Evolutionary conservation across 2,888 invertebrate species (phyloP).

Genomic region (Synanthedon tipuliformis): DNA sequence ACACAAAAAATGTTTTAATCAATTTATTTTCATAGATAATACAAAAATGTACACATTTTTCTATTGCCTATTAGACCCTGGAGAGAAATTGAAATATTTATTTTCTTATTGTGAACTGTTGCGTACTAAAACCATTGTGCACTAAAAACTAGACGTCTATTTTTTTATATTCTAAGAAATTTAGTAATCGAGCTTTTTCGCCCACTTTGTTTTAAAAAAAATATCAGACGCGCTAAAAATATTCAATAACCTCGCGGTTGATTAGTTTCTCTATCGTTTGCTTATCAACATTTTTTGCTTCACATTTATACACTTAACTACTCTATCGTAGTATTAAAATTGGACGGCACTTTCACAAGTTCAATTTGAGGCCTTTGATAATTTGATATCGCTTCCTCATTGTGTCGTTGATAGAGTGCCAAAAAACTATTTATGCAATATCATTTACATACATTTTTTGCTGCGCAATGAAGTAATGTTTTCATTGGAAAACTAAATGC

Average conservation of each 20-base stretch:
- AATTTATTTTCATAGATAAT: too few species aligned
- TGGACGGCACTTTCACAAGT: background rate
- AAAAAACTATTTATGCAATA: conserved; percentile 5
- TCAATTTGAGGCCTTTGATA: background rate
- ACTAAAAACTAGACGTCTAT: background rate
- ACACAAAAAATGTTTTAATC: too few species aligned
- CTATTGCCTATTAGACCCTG: too few species aligned
- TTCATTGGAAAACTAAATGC: conserved; percentile 1
- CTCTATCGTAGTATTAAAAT: background rate
- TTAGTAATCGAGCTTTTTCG: background rate
- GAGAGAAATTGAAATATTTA: too few species aligned
- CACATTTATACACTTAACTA: background rate
- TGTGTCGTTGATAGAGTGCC: conserved; percentile 2
- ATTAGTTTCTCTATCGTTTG: conserved; percentile 14
- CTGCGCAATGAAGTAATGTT: background rate
- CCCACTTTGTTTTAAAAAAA: background rate
- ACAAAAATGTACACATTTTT: too few species aligned
- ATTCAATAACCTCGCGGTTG: conserved; percentile 3
- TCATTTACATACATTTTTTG: conserved; percentile 5
- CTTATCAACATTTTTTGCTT: conserved; percentile 3
- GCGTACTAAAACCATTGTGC: too few species aligned
- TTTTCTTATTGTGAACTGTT: too few species aligned
- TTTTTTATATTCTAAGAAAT: background rate
- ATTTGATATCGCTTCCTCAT: background rate
- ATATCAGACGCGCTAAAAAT: background rate